phyloP scores from a whole-genome alignment of 1,140 invertebrate genomes.

The Nylanderia fulva region DNA sequence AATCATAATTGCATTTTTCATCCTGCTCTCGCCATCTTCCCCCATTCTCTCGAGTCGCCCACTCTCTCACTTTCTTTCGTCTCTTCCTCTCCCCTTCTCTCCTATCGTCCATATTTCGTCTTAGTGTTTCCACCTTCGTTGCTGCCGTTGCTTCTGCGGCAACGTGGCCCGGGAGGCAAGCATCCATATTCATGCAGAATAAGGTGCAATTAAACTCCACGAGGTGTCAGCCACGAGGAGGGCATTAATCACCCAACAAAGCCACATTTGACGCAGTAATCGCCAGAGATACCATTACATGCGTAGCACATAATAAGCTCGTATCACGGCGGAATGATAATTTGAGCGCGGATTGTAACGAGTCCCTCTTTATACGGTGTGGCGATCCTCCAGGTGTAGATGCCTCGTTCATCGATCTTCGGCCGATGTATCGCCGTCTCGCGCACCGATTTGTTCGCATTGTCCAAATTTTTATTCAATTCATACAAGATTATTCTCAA shows the following conservation, averaged over 20 bases:
- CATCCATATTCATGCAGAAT: conserved; percentile 86
- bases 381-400: conserved; percentile 46
- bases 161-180: conserved; percentile 79
- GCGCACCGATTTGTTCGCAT: conserved; percentile 13
- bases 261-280: conserved; percentile 84
- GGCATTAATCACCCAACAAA: conserved; percentile 85
- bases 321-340: conserved; percentile 80
- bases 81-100: conserved; percentile 46
- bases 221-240: conserved; percentile 84
- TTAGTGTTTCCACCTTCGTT: conserved; percentile 50
- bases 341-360: conserved; percentile 70
- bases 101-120: conserved; percentile 29
- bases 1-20: conserved; percentile 85
- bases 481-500: neutral
- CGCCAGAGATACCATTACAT: conserved; percentile 82
- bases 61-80: conserved; percentile 36
- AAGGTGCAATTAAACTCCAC: conserved; percentile 85
- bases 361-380: conserved; percentile 43
- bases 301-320: conserved; percentile 81
- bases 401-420: conserved; percentile 56
- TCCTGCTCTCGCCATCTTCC: conserved; percentile 70
- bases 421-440: conserved; percentile 23
- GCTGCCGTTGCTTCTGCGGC: conserved; percentile 66
- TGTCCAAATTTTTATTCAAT: neutral
- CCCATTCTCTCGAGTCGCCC: conserved; percentile 50